Evolutionary conservation across 1,140 invertebrate genomes (phyloP).

Genomic region (Drosophila nikananu): DNA sequence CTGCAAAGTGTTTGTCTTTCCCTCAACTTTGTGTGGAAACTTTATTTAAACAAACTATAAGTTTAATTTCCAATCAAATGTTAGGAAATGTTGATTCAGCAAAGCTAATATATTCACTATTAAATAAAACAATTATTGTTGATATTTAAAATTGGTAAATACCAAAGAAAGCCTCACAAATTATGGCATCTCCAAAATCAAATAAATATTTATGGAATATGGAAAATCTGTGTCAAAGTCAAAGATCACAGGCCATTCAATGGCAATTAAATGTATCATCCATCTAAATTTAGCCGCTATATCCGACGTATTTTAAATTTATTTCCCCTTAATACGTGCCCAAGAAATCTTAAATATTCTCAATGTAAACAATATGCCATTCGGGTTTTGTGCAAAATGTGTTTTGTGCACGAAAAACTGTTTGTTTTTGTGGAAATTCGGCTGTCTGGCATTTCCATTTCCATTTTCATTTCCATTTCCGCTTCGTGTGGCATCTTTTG

Average conservation of each 20-base stretch:
- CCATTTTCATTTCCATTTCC: conserved; percentile 55
- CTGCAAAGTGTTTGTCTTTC: neutral
- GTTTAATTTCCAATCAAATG: neutral
- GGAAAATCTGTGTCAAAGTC: conserved; percentile 35
- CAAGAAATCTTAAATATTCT: conserved; percentile 59
- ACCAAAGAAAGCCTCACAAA: neutral
- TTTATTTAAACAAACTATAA: neutral
- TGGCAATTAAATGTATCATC: conserved; percentile 57
- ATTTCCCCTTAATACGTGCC: conserved; percentile 57
- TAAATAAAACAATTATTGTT: neutral
- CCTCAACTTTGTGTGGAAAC: conserved; percentile 21
- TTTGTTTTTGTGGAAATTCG: conserved; percentile 65
- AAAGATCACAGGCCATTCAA: conserved; percentile 31
- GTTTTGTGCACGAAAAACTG: conserved; percentile 23
- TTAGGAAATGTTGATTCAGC: neutral
- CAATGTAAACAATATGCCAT: conserved; percentile 71
- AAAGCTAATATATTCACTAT: neutral
- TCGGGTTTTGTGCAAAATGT: conserved; percentile 37
- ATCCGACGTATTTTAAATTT: conserved; percentile 65
- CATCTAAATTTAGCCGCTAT: conserved; percentile 53
- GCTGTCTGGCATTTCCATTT: conserved; percentile 60
- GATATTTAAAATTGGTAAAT: neutral
- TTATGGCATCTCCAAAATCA: neutral
- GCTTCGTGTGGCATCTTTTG: conserved; percentile 65
- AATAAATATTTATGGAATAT: conserved; percentile 17